These are phyloP conservation scores for Acyrthosiphon pisum DNA, from an alignment of 1,140 invertebrate genomes.

Conservation along the genomic window DNA sequence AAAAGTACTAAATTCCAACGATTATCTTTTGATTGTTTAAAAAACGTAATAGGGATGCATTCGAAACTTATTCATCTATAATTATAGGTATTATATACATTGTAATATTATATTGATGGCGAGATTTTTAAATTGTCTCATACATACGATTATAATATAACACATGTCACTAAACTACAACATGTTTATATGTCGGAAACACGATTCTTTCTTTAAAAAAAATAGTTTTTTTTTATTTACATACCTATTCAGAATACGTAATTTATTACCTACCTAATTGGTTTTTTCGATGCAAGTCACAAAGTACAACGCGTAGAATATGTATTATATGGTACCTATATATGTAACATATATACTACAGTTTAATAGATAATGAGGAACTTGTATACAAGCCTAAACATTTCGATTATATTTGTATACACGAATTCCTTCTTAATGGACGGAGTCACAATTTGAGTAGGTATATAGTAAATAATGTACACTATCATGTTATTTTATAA, in stretches of 20 bases:
- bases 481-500: conserved; percentile 2
- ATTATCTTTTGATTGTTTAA: neutral
- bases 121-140: neutral
- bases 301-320: neutral
- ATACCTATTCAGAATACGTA: neutral
- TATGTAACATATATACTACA: neutral
- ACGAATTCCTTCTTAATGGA: neutral
- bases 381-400: conserved; percentile 3
- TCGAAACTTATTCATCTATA: neutral
- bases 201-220: neutral
- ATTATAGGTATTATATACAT: neutral
- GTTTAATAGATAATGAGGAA: neutral
- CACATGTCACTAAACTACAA: neutral
- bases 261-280: conserved; percentile 3
- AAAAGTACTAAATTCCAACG: neutral
- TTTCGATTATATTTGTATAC: conserved; percentile 18
- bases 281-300: neutral
- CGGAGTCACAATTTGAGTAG: neutral
- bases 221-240: conserved; percentile 3
- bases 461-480: neutral
- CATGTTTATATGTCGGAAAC: neutral
- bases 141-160: neutral
- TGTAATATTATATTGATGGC: neutral
- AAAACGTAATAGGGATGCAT: neutral
- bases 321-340: neutral